Base-by-base conservation (phyloP, 1,140 invertebrate species). In the Pseudomyrmex sp. region DNA sequence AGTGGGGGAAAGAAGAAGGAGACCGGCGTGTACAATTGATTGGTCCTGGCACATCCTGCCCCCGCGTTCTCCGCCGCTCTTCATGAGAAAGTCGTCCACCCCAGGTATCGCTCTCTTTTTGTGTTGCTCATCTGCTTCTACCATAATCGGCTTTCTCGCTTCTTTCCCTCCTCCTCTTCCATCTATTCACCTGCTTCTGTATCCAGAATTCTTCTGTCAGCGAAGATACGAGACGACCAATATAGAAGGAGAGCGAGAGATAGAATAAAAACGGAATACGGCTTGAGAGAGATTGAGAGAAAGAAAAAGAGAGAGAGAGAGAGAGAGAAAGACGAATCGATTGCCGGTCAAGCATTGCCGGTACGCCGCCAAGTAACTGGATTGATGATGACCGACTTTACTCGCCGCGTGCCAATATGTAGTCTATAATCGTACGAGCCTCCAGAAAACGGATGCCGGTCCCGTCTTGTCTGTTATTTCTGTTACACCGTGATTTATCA, bases 21-120 rank as follows among this genome's bases (percentile, higher is more conserved):
- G 89, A 93, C 91, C 92, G 91, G 93, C 93, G 93, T 94, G 87
- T 87, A 93, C 93, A 94, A 93, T 94, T 93, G 93, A 94, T 94
- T 93, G 93, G 93, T 94, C 93, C 93, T 94, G 93, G 93, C 89
- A 93, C 91, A 92, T 93, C 92, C 92, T 93, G 91, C 90, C 90
- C 89, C 89, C 88, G 89, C 88, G 92, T 90, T 91, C 91, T 88
- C 85, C 52, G 68, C 83, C 82, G 80, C 77, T 83, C 84, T 92
- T 90, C 93, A 94, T 93, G 93, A 93, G 93, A 94, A 94, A 93
- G 91, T 93, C 92, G 92, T 93, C 87, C 89, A 92, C 90, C 88
- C 90, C 90, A 87, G 90, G 83, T 83, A 82, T 84, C 90, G 76
- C 65, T 86, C 74, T 75, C 82, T 92, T 92, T 93, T 91, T 92